phyloP scores from a whole-genome alignment of 2,797 vertebrate species.

The Alauda arvensis region DNA sequence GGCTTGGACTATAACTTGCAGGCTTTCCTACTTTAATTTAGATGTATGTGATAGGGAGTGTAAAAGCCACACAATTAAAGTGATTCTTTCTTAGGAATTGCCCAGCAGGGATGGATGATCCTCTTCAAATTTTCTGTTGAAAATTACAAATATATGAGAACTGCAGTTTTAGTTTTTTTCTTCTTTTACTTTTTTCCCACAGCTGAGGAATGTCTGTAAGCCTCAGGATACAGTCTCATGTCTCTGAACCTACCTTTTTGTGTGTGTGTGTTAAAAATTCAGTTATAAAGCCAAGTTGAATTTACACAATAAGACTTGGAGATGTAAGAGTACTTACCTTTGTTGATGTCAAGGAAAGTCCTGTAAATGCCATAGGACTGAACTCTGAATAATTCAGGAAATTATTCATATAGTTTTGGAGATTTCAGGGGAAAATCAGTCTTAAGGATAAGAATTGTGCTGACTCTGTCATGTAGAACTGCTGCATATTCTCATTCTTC shows the following conservation, averaged over 20 bases:
- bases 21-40: background rate
- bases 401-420: background rate
- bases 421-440: background rate
- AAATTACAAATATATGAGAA: background rate
- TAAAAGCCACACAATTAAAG: background rate
- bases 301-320: background rate
- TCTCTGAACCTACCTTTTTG: background rate
- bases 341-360: background rate
- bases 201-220: background rate
- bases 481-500: background rate
- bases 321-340: background rate
- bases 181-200: background rate
- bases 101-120: background rate
- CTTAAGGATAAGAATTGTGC: background rate
- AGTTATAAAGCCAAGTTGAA: background rate
- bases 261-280: background rate
- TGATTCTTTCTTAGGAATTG: background rate
- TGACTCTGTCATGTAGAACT: background rate
- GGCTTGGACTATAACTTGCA: background rate
- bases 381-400: background rate
- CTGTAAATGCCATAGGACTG: background rate
- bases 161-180: background rate
- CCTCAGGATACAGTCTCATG: background rate
- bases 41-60: background rate
- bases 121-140: background rate